Conservation (phyloP, 2,113 vertebrate genomes). For the Indri indri region DNA sequence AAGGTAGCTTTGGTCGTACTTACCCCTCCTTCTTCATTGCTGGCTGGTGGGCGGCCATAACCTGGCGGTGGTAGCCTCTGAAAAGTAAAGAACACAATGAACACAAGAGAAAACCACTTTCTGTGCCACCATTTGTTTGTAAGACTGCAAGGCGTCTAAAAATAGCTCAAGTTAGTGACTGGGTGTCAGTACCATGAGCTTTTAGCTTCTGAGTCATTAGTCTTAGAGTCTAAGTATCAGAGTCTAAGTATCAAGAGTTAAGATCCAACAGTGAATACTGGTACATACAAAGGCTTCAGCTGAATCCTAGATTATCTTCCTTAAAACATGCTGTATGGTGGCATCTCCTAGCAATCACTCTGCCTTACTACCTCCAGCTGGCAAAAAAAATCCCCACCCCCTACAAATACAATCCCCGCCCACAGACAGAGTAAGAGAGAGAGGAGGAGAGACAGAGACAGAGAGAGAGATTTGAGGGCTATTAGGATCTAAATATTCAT, state of each 20-base stretch:
- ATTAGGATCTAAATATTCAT: neutral
- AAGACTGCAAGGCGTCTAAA: neutral
- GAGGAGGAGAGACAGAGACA: too few species aligned
- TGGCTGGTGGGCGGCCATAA: constrained; percentile 65
- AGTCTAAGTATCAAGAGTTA: constrained; percentile 1
- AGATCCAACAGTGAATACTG: neutral
- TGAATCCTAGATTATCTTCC: neutral
- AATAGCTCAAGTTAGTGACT: neutral
- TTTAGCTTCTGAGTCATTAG: constrained; percentile 4
- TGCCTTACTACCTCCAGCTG: neutral
- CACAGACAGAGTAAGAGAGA: neutral
- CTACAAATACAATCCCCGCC: neutral
- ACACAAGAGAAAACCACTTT: neutral
- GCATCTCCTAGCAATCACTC: neutral
- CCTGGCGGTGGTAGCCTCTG: constrained; percentile 62
- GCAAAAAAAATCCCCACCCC: neutral
- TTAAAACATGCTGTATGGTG: neutral
- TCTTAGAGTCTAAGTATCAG: too few species aligned
- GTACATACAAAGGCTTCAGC: constrained; percentile 5
- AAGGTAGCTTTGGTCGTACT: constrained; percentile 39
- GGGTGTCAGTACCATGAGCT: neutral
- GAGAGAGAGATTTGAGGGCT: neutral
- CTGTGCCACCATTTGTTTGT: neutral
- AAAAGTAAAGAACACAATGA: constrained; percentile 38
- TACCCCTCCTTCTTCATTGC: constrained; percentile 77